These are phyloP conservation scores for Halictus quadricinctus DNA, from an alignment of 2,888 invertebrate species.

Conservation along the genomic window DNA sequence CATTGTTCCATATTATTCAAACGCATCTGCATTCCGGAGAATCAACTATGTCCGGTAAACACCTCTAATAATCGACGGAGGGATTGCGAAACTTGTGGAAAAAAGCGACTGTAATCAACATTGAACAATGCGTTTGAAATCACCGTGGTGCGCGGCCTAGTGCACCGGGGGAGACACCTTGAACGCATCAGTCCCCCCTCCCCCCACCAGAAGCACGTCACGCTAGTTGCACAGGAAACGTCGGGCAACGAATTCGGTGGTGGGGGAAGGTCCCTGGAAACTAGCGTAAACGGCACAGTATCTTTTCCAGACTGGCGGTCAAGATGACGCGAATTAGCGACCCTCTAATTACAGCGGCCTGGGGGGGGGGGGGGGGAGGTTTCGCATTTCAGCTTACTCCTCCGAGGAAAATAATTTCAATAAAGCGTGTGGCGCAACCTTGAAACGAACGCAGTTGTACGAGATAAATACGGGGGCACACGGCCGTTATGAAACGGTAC, in stretches of 20 bases:
- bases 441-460: conserved; percentile 25
- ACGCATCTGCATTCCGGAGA: not conserved
- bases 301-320: not conserved
- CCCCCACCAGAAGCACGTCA: not conserved
- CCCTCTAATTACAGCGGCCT: not conserved
- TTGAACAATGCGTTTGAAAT: not conserved
- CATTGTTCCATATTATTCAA: not conserved
- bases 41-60: not conserved
- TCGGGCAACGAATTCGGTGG: not conserved
- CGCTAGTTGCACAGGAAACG: not conserved
- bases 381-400: not conserved
- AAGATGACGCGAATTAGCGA: conserved; percentile 6
- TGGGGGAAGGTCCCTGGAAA: not conserved
- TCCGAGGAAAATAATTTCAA: conserved; percentile 28
- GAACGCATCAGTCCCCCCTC: not conserved
- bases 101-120: not conserved
- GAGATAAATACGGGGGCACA: conserved; percentile 6
- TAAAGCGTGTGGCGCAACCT: conserved; percentile 31
- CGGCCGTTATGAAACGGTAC: conserved; percentile 41
- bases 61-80: not conserved
- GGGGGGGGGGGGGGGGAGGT: not conserved
- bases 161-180: not conserved
- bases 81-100: not conserved
- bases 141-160: not conserved
- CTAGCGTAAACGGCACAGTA: not conserved